Conservation (phyloP, 2,797 vertebrate species). For the Tiaroga cobitis region DNA sequence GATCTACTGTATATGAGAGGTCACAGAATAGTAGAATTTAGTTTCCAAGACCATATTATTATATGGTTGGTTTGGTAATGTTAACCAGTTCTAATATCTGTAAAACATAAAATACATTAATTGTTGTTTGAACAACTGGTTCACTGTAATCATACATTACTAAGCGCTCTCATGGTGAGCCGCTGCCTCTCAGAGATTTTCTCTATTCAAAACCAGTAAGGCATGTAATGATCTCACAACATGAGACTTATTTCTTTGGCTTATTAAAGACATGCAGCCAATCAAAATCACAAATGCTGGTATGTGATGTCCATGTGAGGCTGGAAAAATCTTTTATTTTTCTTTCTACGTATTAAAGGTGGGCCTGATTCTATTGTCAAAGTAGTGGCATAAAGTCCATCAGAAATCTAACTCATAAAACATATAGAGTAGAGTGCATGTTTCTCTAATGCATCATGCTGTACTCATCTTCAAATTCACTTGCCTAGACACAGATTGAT, state of each 20-base stretch:
- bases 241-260: constrained; percentile 43
- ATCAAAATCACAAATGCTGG: constrained; percentile 38
- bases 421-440: background rate
- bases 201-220: constrained; percentile 44
- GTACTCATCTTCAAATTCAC: background rate
- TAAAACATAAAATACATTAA: constrained; percentile 20
- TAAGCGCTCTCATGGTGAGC: constrained; percentile 2
- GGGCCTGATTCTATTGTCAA: constrained; percentile 53
- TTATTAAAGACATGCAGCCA: constrained; percentile 34
- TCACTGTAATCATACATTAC: constrained; percentile 33
- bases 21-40: background rate
- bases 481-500: background rate
- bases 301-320: background rate
- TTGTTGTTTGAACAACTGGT: constrained; percentile 35
- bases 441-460: constrained; percentile 19
- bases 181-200: constrained; percentile 21
- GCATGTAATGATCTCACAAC: constrained; percentile 44
- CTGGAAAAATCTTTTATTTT: background rate
- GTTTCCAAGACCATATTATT: background rate
- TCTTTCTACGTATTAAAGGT: constrained; percentile 13
- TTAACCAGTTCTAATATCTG: background rate
- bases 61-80: background rate
- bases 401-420: constrained; percentile 54
- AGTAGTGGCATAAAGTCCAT: constrained; percentile 52
- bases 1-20: too few relatives aligned